Conservation (phyloP, 2,888 invertebrate species). For the Metallyticus violacea region DNA sequence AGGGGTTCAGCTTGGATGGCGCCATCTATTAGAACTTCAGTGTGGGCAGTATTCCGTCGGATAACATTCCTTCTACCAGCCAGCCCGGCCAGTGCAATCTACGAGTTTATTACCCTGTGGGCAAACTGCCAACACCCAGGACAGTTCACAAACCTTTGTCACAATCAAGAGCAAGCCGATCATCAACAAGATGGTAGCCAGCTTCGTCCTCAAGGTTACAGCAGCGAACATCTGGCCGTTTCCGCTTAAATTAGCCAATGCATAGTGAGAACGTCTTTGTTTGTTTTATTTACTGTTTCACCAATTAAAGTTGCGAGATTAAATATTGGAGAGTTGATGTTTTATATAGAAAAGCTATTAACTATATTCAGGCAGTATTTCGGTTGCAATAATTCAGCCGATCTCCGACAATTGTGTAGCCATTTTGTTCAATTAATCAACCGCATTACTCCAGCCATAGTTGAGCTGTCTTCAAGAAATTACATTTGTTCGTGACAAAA, state of each 20-base stretch:
- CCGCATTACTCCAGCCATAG: no score
- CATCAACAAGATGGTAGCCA: background rate
- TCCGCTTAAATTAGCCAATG: no score
- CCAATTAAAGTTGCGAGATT: no score
- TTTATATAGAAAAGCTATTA: no score
- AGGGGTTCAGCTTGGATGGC: background rate
- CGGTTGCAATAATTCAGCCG: no score
- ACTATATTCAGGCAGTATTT: no score
- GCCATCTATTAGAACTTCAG: background rate
- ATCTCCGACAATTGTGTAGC: no score
- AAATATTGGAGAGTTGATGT: no score
- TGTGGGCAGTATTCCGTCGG: background rate
- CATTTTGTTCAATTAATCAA: no score
- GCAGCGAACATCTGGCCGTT: background rate
- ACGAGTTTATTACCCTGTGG: conserved; percentile 14
- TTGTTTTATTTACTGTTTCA: background rate
- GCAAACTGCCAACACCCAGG: background rate
- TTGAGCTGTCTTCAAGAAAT: no score
- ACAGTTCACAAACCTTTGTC: background rate
- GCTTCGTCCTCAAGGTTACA: background rate
- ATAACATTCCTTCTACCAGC: background rate
- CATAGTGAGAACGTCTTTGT: background rate
- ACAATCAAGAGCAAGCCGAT: background rate
- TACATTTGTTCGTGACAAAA: no score
- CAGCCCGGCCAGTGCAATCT: background rate